phyloP scores from a whole-genome alignment of 2,113 vertebrate species.

The Sinocyclocheilus anophthalmus region DNA sequence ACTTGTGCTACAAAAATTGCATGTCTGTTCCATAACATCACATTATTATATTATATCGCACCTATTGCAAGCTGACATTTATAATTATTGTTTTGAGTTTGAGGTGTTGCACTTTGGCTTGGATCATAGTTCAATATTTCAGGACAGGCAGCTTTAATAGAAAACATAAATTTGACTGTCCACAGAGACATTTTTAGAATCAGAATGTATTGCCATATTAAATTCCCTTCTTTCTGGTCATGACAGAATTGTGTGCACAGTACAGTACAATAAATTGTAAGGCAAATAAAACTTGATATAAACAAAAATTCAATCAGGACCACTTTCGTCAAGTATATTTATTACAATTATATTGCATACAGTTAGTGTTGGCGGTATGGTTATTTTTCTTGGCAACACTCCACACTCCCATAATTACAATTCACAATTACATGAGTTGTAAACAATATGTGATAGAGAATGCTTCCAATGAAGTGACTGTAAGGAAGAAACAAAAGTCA shows the following conservation, averaged over 20 bases:
- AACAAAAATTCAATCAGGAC: neutral
- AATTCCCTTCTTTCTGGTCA: neutral
- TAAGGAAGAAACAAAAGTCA: too few relatives aligned
- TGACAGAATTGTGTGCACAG: neutral
- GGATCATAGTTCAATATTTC: constrained; percentile 6
- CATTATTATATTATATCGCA: neutral
- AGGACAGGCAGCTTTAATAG: neutral
- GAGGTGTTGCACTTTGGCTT: neutral
- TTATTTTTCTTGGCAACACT: too few relatives aligned
- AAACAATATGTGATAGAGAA: too few relatives aligned
- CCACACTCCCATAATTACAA: too few relatives aligned
- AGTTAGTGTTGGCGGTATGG: too few relatives aligned
- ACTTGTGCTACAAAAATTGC: neutral
- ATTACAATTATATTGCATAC: too few relatives aligned
- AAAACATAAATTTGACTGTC: neutral
- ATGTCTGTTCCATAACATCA: neutral
- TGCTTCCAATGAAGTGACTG: too few relatives aligned
- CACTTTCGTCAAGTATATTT: too few relatives aligned
- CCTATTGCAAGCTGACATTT: neutral
- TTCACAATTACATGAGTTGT: too few relatives aligned
- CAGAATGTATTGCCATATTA: neutral
- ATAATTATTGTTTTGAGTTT: constrained; percentile 7
- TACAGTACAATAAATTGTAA: neutral
- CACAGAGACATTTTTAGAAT: neutral
- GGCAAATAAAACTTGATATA: neutral